Evolutionary conservation across 2,888 invertebrate genomes (phyloP), one percentile per base, ranked within the genome.

Genomic region (Oscheius sp.): DNA sequence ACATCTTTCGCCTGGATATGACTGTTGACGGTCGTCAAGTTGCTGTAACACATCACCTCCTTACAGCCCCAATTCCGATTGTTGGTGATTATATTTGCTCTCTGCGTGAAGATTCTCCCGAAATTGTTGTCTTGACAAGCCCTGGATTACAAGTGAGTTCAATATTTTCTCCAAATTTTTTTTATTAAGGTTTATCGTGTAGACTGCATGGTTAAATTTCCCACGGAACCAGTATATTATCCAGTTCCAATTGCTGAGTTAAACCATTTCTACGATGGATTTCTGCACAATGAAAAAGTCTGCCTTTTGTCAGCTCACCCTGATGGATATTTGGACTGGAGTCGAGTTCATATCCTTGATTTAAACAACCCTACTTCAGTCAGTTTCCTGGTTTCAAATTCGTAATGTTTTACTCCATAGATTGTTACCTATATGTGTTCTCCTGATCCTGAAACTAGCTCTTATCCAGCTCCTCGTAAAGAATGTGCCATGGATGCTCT

Each of bases 241-340:
- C 31, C 20, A 2, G 20, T 53, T 8, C 31, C 29, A 4, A n/a
- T 3, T 2, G 53, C 53, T 3, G 53, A 53, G 4, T 31, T 53
- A n/a, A 53, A 31, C 53, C 53, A 53, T 53, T 53, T 53, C 20
- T 53, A 53, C 53, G 33, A 53, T 29, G 53, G 53, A 4, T 53
- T 53, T 20, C n/a, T 53, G 12, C 27, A 53, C 20, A 53, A 53
- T 12, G 53, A 25, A 17, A 25, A 23, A 48, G 12, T 48, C 5
- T 20, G 12, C n/a, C 31, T 53, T 31, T 15, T 53, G 12, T 53
- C 53, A 0, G 53, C 53, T 6, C 29, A 27, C n/a, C 12, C 29
- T 10, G 53, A 53, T 20, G 53, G 53, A 3, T 12, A 29, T 25
- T 31, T 53, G 12, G 53, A 53, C 1, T 53, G 53, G 53, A 53